A percentile compares a stretch with the other conserved stretches of the same genome.
Evolutionary conservation across 2,113 vertebrate genomes (phyloP).

Genomic region (Pteronura brasiliensis): DNA sequence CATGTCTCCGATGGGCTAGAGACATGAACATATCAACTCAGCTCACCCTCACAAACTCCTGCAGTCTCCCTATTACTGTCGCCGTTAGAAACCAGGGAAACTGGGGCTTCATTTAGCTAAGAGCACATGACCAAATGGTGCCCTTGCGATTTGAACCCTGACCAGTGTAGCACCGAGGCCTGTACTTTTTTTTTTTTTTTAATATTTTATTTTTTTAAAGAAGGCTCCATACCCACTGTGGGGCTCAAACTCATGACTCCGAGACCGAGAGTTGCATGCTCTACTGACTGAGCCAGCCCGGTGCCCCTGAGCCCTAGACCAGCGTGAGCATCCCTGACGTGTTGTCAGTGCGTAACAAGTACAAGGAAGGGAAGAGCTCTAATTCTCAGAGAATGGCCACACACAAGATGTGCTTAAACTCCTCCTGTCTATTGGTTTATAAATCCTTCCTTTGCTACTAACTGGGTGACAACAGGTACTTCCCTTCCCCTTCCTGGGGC

Average conservation of each 20-base stretch:
- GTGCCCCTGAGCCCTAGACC: neutral
- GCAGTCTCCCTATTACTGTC: neutral
- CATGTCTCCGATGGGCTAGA: neutral
- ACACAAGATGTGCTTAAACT: neutral
- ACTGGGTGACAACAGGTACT: fast-evolving
- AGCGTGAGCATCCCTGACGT: neutral
- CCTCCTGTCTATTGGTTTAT: neutral
- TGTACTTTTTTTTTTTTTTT: neutral
- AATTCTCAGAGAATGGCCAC: neutral
- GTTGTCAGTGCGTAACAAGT: neutral
- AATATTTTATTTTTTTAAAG: neutral
- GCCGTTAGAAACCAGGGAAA: neutral
- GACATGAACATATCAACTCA: neutral
- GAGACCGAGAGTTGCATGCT: neutral
- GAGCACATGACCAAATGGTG: neutral
- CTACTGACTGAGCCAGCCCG: neutral
- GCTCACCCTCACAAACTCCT: neutral
- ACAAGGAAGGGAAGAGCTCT: neutral
- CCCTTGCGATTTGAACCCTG: neutral
- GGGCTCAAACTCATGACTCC: neutral
- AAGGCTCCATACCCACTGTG: neutral
- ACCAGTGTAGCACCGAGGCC: neutral
- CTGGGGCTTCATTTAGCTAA: neutral
- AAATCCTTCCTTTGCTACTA: neutral
- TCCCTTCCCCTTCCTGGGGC: neutral